These are phyloP conservation scores for Scolopax bukidnonensis DNA, from an alignment of 2,797 vertebrate genomes.

Conservation along the genomic window DNA sequence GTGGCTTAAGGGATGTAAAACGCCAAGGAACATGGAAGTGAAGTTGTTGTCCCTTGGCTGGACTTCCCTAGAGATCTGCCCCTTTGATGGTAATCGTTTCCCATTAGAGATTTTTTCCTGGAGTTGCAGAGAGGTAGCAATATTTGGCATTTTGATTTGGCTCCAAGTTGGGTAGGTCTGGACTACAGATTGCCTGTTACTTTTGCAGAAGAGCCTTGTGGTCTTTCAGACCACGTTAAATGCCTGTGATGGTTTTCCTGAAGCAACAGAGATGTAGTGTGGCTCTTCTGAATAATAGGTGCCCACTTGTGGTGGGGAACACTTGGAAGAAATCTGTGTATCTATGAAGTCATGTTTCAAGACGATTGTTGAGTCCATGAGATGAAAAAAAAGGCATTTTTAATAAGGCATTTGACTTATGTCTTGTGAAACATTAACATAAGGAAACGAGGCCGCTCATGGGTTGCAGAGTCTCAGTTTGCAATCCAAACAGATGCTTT, in stretches of 20 bases:
- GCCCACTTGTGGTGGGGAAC: background rate
- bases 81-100: background rate
- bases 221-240: background rate
- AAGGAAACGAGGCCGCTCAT: background rate
- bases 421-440: background rate
- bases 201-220: background rate
- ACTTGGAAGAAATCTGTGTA: background rate
- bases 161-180: background rate
- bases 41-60: background rate
- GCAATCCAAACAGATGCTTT: background rate
- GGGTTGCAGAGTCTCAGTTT: background rate
- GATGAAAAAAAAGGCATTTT: background rate
- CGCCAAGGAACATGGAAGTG: background rate
- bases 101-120: background rate
- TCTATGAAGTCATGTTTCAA: background rate
- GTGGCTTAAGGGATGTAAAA: background rate
- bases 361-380: background rate
- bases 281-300: background rate
- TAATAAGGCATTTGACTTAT: background rate
- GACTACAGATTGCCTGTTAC: background rate
- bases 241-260: background rate
- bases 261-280: background rate
- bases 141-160: background rate
- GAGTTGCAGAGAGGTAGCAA: background rate
- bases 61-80: background rate